These are phyloP conservation scores for Sylvia atricapilla DNA, from an alignment of 2,113 vertebrate genomes.

Conservation along the genomic window DNA sequence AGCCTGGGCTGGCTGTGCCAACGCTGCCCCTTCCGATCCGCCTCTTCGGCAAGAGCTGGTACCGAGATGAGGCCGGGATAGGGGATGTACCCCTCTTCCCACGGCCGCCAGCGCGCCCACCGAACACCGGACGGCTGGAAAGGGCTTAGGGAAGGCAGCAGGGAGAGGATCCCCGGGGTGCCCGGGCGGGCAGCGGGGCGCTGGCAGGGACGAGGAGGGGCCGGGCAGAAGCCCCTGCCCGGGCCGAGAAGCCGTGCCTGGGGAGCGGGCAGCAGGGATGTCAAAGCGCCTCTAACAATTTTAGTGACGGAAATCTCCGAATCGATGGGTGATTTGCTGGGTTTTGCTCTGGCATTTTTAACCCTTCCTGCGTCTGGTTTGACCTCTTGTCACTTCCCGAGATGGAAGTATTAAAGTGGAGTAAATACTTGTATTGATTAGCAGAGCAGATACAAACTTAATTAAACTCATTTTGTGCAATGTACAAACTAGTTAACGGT, in stretches of 20 bases:
- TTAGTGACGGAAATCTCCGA: not conserved
- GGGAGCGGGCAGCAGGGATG: not conserved
- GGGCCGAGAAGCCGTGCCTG: not conserved
- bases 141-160: not conserved
- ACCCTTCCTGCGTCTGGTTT: not conserved
- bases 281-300: not conserved
- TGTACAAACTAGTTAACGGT: conserved; percentile 74
- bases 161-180: too few species aligned
- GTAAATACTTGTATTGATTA: conserved; percentile 66
- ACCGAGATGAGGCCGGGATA: rapidly evolving
- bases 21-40: not conserved
- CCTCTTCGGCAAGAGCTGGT: not conserved
- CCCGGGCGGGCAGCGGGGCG: not conserved
- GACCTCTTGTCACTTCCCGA: not conserved
- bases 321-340: not conserved
- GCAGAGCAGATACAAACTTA: conserved; percentile 72
- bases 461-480: conserved; percentile 75
- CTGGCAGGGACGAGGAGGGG: not conserved
- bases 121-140: not conserved
- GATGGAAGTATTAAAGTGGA: conserved; percentile 11
- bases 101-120: not conserved
- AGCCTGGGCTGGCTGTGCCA: not conserved
- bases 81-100: not conserved
- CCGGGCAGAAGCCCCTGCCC: not conserved
- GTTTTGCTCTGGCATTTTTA: not conserved